Evolutionary conservation across 2,888 invertebrate species (phyloP), one percentile per base, ranked within the genome.

Genomic region (Cephus pulcher): DNA sequence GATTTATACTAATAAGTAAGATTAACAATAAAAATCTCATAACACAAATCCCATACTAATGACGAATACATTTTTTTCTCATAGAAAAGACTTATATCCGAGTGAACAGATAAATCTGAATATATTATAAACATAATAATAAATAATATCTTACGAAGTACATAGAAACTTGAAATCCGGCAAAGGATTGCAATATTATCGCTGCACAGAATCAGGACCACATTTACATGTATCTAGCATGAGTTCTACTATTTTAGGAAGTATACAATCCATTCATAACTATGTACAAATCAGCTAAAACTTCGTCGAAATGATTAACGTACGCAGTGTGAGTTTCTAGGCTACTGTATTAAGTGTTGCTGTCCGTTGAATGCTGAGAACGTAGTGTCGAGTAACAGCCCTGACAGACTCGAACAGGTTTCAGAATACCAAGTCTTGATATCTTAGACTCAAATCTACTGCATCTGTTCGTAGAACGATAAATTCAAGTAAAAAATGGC

Each of bases 381-480:
- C 92, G 90, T 75, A 96, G 91, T 75, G 94, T 92, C 75, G 94
- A 93, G 90, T 97, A 97, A 92, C 99, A 99, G 76, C 95, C 95
- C 92, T 98, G 98, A 92, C 99, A 99, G 30, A 99, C 99, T 85
- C 99, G 94, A 74, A 99, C 99, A 37, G 99, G 98, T 81, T 98
- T 97, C 84, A 97, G 92, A 86, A 99, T 98, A 76, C 98, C 95
- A 88, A 99, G 93, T 75, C 98, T 95, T 1, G 97, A 96, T 88
- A 99, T 99, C 92, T 99, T 98, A 84, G 98, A 98, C 92, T 98
- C 98, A 93, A 98, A 99, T 81, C 97, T 95, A 91, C 98, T 98
- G 93, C 99, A 99, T 91, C 95, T 95, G 90, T 34, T 88, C 89
- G 80, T 78, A 81, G 32, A 71, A 33, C 23, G n/a, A 75, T 56